Evolutionary conservation across 2,888 invertebrate genomes (phyloP).

Genomic region (Heliconius erato): DNA sequence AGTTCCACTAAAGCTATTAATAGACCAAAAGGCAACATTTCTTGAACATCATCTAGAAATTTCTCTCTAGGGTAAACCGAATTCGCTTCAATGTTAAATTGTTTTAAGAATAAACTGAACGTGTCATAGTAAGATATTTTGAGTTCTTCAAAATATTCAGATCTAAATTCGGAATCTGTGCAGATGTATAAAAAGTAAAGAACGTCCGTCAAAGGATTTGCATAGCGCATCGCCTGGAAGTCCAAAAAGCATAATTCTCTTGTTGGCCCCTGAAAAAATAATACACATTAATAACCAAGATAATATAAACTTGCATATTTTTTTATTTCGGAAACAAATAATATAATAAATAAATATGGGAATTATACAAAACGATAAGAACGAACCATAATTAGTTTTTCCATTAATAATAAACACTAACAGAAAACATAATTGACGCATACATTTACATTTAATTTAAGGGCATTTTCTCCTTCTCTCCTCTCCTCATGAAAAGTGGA

Average conservation of each 20-base stretch:
- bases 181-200: slow-evolving; percentile 72
- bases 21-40: slow-evolving; percentile 68
- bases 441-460: too few species aligned
- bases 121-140: slow-evolving; percentile 67
- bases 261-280: slow-evolving; percentile 62
- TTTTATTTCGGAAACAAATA: too few species aligned
- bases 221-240: slow-evolving; percentile 75
- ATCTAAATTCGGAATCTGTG: slow-evolving; percentile 72
- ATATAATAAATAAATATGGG: too few species aligned
- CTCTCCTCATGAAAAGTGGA: too few species aligned
- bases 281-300: neutral
- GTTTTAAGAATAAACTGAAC: slow-evolving; percentile 62
- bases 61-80: slow-evolving; percentile 63
- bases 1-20: slow-evolving; percentile 71
- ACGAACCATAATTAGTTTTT: too few species aligned
- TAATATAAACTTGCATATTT: too few species aligned
- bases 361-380: too few species aligned
- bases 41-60: slow-evolving; percentile 65
- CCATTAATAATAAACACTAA: too few species aligned
- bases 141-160: slow-evolving; percentile 63
- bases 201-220: slow-evolving; percentile 73
- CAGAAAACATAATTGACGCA: too few species aligned
- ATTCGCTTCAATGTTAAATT: slow-evolving; percentile 64
- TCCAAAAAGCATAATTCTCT: slow-evolving; percentile 72
- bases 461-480: too few species aligned